Conservation (phyloP, 64 coral and sea anemone genomes). For the Actinia tenebrosa region DNA sequence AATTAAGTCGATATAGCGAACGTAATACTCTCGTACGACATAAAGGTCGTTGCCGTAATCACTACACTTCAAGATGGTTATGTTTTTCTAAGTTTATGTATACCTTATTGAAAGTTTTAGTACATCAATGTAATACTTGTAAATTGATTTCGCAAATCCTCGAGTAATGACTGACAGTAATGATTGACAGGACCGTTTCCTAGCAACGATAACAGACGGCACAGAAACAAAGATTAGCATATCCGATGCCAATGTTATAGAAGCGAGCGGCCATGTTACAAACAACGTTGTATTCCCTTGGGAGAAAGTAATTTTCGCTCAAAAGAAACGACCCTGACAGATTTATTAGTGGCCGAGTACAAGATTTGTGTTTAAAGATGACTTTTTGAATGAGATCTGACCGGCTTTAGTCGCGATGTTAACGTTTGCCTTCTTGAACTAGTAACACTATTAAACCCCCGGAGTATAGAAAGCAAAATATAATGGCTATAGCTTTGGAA, state of each 20-base stretch:
- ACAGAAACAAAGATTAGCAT: conserved; percentile 18
- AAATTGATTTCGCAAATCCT: not conserved
- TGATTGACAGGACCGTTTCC: not conserved
- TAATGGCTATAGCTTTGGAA: not conserved
- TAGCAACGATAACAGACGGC: conserved; percentile 14
- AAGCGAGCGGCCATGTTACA: not conserved
- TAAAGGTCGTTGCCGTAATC: too few species aligned
- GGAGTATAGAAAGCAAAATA: not conserved
- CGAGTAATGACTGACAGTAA: not conserved
- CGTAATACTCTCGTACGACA: too few species aligned
- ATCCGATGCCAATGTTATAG: conserved; percentile 13
- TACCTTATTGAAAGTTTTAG: not conserved
- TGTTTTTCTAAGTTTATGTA: too few species aligned
- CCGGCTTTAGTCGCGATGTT: not conserved
- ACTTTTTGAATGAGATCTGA: not conserved
- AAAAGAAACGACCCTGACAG: not conserved
- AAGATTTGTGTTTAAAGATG: not conserved
- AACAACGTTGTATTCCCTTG: not conserved
- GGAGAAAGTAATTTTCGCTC: not conserved
- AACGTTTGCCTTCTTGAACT: not conserved
- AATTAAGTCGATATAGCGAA: too few species aligned
- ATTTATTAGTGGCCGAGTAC: not conserved
- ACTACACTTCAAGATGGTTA: too few species aligned
- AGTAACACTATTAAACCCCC: not conserved
- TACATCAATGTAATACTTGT: conserved; percentile 7